phyloP scores from a whole-genome alignment of 2,888 invertebrate species.

The Campopleginae sp. region DNA sequence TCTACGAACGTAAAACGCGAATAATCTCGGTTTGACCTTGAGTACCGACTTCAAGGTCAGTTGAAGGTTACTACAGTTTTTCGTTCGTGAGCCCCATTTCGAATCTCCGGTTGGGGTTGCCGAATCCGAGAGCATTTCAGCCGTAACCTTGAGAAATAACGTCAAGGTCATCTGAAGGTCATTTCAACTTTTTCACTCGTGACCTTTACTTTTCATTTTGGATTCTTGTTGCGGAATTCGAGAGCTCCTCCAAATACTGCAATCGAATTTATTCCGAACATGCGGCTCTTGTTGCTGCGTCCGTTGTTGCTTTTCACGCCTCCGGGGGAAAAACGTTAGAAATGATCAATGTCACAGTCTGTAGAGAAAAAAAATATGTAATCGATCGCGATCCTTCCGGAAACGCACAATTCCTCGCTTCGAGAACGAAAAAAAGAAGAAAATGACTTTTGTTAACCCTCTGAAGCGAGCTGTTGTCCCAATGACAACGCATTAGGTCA shows the following conservation, averaged over 20 bases:
- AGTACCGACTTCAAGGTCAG: background rate
- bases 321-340: background rate
- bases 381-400: constrained; percentile 58
- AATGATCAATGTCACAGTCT: background rate
- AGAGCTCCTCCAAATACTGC: background rate
- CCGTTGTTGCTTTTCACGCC: background rate
- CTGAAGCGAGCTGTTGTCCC: background rate
- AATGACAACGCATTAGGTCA: constrained; percentile 15
- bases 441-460: constrained; percentile 49
- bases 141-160: too few species aligned
- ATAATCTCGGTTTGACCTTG: background rate
- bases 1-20: background rate
- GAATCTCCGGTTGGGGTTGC: background rate
- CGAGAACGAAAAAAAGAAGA: constrained; percentile 9
- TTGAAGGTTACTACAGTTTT: background rate
- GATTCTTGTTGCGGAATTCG: background rate
- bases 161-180: background rate
- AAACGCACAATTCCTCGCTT: constrained; percentile 74
- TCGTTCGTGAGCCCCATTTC: background rate
- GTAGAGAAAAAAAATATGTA: constrained; percentile 32
- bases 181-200: background rate
- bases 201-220: background rate
- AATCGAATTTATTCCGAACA: background rate
- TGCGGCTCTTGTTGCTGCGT: too few species aligned
- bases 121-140: background rate